These are phyloP conservation scores for Calonectris borealis DNA, from an alignment of 2,113 vertebrate genomes.

Conservation along the genomic window DNA sequence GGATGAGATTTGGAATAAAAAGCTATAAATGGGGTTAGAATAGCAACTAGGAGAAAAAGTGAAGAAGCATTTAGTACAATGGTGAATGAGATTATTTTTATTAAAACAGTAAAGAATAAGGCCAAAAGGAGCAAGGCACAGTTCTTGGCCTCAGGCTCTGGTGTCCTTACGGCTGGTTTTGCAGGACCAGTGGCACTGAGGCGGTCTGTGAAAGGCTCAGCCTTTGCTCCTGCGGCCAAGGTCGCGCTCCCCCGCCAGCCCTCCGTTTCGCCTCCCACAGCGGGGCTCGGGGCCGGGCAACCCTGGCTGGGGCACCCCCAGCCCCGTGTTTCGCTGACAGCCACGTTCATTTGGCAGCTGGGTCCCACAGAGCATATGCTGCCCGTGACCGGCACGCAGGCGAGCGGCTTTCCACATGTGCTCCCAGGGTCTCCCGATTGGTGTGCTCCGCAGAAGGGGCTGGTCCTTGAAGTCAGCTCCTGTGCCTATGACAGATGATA, in stretches of 20 bases:
- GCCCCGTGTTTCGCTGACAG: not conserved
- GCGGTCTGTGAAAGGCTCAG: not conserved
- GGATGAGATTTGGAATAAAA: not conserved
- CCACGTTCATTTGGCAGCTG: not conserved
- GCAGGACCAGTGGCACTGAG: not conserved
- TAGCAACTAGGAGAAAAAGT: not conserved
- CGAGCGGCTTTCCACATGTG: constrained; percentile 48
- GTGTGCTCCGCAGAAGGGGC: constrained; percentile 49
- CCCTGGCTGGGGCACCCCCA: not conserved
- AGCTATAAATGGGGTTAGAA: not conserved
- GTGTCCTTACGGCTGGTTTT: not conserved
- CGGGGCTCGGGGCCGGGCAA: not conserved
- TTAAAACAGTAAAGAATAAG: not conserved
- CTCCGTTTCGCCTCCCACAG: accelerated
- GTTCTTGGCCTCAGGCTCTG: not conserved
- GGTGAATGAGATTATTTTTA: not conserved
- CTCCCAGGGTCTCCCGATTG: constrained; percentile 55
- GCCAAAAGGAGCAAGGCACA: not conserved
- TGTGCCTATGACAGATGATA: constrained; percentile 63
- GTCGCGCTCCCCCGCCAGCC: accelerated
- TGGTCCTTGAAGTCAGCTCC: constrained; percentile 35
- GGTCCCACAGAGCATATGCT: not conserved
- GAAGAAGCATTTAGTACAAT: not conserved
- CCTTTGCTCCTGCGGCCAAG: not conserved
- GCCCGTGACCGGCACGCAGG: not conserved